Conservation (phyloP, 2,888 invertebrate genomes). For the Drosophila ustulata region DNA sequence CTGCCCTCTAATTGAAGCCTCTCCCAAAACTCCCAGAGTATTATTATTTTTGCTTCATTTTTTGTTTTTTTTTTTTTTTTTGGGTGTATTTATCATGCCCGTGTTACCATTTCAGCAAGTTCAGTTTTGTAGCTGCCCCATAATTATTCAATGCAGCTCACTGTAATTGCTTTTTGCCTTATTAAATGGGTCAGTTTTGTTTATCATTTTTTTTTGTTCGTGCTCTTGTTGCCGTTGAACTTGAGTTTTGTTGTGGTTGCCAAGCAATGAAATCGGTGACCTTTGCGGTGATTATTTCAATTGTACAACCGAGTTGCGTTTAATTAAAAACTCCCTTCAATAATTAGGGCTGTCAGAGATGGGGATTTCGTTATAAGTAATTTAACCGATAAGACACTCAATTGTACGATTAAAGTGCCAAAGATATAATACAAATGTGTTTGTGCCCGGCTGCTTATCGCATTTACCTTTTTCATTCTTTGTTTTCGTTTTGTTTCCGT, state of each 20-base stretch:
- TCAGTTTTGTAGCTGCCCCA: conserved; percentile 46
- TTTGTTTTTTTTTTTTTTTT: background rate
- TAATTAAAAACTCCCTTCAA: conserved; percentile 38
- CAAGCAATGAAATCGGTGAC: conserved; percentile 30
- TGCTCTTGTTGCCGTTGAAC: conserved; percentile 51
- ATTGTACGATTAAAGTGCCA: conserved; percentile 45
- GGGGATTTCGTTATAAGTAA: conserved; percentile 42
- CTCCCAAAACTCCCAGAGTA: conserved; percentile 50
- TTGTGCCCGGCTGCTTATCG: conserved; percentile 40
- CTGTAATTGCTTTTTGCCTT: conserved; percentile 64
- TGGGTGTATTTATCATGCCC: conserved; percentile 45
- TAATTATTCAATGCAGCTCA: conserved; percentile 65
- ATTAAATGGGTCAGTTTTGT: conserved; percentile 66
- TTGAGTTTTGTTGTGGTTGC: conserved; percentile 44
- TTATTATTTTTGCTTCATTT: conserved; percentile 60
- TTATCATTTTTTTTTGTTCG: conserved; percentile 24
- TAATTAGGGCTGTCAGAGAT: conserved; percentile 46
- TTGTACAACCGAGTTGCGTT: conserved; percentile 29
- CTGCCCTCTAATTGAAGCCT: conserved; percentile 47
- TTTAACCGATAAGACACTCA: conserved; percentile 61
- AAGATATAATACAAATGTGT: conserved; percentile 24
- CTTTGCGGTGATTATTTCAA: conserved; percentile 49
- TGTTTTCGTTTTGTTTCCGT: conserved; percentile 29
- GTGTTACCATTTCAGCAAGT: conserved; percentile 62
- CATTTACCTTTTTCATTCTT: conserved; percentile 1